Evolutionary conservation across 2,797 vertebrate genomes (phyloP), one percentile per base, ranked within the genome.

Genomic region (Spheniscus humboldti): DNA sequence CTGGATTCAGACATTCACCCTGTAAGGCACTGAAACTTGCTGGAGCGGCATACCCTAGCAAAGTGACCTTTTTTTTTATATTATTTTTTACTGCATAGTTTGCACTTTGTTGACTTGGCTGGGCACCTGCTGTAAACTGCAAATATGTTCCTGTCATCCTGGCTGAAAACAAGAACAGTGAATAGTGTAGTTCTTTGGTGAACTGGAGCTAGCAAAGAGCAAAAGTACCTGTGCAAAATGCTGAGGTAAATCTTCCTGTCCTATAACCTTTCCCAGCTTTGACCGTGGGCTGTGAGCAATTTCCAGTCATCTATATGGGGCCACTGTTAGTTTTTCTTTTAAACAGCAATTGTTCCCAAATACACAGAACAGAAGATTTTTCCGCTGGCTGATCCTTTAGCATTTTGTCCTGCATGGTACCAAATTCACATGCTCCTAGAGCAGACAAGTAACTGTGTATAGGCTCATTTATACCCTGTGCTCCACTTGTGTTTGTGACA

Each of bases 21-120:
- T 87, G 60, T 31, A 89, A 96, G 64, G 53, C 68, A 41, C 81
- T 86, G 88, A 96, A 97, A 96, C 95, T 95, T 94, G 94, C 96
- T 96, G 88, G 93, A 96, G 93, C 6, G 72, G 93, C 97, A 94
- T 75, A 91, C 86, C 52, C 86, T 68, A 75, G 64, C 93, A 97
- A 97, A 96, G 95, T 97, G 90, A 97, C 97, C 95, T 97, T 96
- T 93, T 94, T 94, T 92, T 93, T 83, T 93, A 66, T 75, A 69
- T 97, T 93, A 78, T 90, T 92, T 96, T 94, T 97, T 96, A 94
- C 90, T 96, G 95, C 95, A 90, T 68, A 80, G 80, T 89, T 97
- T 94, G 94, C 94, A 87, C 74, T 96, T 95, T 89, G 59, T 92
- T 95, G 95, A 95, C 83, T 96, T 96, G 79, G 73, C 95, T 45